Evolutionary conservation across 2,797 vertebrate genomes (phyloP), one percentile per base, ranked within the genome.

Genomic region (Ateles fusciceps): DNA sequence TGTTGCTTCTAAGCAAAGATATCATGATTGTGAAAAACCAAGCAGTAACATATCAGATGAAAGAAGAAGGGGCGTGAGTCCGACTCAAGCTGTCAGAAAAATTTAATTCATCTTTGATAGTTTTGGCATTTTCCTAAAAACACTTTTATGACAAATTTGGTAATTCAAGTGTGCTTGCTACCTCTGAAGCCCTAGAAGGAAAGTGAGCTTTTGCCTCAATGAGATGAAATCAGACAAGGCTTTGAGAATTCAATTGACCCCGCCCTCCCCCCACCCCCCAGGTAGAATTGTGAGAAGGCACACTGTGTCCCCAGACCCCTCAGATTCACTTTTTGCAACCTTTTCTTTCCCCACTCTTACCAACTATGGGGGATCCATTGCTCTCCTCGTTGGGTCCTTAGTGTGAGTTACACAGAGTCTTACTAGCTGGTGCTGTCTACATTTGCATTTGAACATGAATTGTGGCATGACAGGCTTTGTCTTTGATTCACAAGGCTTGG

Each of bases 51-150:
- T 10, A 39, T 52, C 88, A 42, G 6, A 76, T 89, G 78, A 91
- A 88, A 92, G 57, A 83, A 78, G 88, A 50, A 13, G 28, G n/a
- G 84, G 3, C 6, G 33, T 15, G 48, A 30, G 26, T 89, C 24
- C 28, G 80, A 42, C 1, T n/a, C 50, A 96, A n/a, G 28, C 71
- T 80, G 46, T 88, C n/a, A 81, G 86, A 85, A 94, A 94, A 71
- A 86, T 59, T 44, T 59, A 48, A 89, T 83, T 90, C 44, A 15
- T 84, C 75, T 81, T 93, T 44, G 75, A 72, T 50, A 94, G 48
- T 30, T 22, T 68, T 90, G 96, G 33, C 75, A 90, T 92, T 87
- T 94, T 95, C 50, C 75, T 87, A 93, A 83, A 19, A 94, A 81
- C n/a, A 46, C 14, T 94, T 85, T 89, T 81, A 89, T 7, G 19